These are phyloP conservation scores for Cynopterus brachyotis DNA, from an alignment of 2,113 vertebrate genomes.

Conservation along the genomic window DNA sequence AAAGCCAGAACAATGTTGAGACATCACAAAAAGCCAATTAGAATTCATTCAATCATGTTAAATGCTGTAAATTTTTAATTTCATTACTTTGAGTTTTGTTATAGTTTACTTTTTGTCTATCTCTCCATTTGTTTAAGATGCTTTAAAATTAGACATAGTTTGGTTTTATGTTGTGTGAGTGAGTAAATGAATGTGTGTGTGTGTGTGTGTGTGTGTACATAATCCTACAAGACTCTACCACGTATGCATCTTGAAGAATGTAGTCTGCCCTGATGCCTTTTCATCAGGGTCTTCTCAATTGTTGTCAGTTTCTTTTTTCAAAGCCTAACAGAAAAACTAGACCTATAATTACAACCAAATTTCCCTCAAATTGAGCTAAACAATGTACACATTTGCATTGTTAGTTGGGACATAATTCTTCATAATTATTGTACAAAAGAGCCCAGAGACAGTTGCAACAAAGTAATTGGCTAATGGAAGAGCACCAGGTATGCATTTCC, in stretches of 20 bases:
- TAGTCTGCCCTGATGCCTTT: background rate
- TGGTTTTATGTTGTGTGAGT: background rate
- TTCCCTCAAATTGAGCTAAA: conserved; percentile 64
- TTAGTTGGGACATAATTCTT: conserved; percentile 75
- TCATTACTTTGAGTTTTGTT: background rate
- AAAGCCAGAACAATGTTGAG: conserved; percentile 1
- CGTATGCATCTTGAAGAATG: background rate
- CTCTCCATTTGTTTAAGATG: background rate
- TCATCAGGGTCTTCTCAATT: conserved; percentile 37
- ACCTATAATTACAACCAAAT: conserved; percentile 74
- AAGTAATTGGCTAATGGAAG: conserved; percentile 57
- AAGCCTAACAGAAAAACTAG: conserved; percentile 59
- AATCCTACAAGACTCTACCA: background rate
- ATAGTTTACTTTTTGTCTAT: background rate
- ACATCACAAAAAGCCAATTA: background rate
- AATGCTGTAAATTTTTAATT: background rate
- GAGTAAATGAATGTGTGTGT: background rate
- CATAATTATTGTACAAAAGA: conserved; percentile 66
- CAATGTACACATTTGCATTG: conserved; percentile 33
- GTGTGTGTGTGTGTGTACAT: fast-evolving
- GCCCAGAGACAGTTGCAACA: conserved; percentile 61
- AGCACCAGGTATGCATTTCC: conserved; percentile 60
- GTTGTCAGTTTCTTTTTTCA: conserved; percentile 36
- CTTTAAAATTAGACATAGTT: background rate
- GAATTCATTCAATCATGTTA: background rate